These are phyloP conservation scores for Teleogryllus oceanicus DNA, from an alignment of 2,888 invertebrate genomes.

Conservation along the genomic window DNA sequence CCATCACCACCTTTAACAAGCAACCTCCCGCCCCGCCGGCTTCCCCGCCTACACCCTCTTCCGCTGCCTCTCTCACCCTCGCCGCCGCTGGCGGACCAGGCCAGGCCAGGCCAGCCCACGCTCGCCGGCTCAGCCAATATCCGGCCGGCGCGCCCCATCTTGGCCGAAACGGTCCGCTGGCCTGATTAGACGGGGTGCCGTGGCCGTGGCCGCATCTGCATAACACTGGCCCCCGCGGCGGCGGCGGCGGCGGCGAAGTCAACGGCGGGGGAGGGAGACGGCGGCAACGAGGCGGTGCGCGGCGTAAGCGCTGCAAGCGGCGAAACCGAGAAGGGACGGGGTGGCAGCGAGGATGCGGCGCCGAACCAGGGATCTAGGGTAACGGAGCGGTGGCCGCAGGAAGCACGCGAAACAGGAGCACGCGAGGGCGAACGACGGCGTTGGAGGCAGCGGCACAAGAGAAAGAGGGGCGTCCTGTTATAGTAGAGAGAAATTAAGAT, in stretches of 20 bases:
- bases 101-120: not conserved
- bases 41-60: not conserved
- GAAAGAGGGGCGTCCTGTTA: too few species aligned
- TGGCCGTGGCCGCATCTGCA: slow-evolving; percentile 3
- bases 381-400: too few species aligned
- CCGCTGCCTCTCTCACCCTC: not conserved
- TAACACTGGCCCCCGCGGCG: not conserved
- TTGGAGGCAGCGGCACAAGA: too few species aligned
- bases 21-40: not conserved
- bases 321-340: too few species aligned
- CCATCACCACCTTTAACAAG: too few species aligned
- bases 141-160: slow-evolving; percentile 3
- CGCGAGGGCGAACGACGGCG: too few species aligned
- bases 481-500: too few species aligned
- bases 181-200: slow-evolving; percentile 7
- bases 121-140: not conserved
- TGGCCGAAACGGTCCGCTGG: slow-evolving; percentile 9
- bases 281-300: not conserved
- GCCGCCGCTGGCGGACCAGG: not conserved
- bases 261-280: not conserved
- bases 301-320: not conserved
- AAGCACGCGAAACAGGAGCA: too few species aligned
- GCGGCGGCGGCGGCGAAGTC: not conserved
- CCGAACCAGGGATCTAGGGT: too few species aligned
- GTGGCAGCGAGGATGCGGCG: too few species aligned